These are phyloP conservation scores for Anastatus disparis DNA, from an alignment of 1,140 invertebrate genomes.

Conservation along the genomic window DNA sequence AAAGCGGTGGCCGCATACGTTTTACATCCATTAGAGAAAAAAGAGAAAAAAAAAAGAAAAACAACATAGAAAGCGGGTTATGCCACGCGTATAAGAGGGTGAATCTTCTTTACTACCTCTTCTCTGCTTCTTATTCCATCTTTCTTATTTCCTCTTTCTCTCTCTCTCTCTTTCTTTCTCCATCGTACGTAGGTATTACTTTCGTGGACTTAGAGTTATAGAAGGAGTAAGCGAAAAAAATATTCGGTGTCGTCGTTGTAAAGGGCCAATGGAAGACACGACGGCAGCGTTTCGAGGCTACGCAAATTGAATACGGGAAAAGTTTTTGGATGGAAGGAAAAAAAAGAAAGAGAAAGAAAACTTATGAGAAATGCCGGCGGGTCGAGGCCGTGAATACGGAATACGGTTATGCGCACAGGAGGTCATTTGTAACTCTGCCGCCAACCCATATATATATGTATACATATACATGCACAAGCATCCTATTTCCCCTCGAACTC, in stretches of 20 bases:
- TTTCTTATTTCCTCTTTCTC: neutral
- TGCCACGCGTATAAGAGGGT: neutral
- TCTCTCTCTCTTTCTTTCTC: neutral
- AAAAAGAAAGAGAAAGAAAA: no score
- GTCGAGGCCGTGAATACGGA: conserved; percentile 41
- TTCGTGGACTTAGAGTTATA: neutral
- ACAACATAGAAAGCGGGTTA: no score
- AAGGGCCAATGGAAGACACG: neutral
- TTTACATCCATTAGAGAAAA: conserved; percentile 44
- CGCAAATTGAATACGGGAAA: conserved; percentile 46
- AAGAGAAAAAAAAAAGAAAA: no score
- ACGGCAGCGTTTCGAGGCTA: neutral
- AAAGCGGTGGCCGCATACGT: conserved; percentile 39
- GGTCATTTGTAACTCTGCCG: conserved; percentile 37
- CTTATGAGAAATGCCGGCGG: conserved; percentile 40
- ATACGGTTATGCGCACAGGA: neutral
- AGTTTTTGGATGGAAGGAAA: conserved; percentile 33
- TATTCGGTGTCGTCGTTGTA: neutral
- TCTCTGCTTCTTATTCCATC: neutral
- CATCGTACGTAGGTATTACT: neutral
- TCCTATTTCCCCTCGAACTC: no score
- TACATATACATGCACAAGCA: neutral
- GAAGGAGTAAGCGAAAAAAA: conserved; percentile 1
- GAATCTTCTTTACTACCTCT: neutral
- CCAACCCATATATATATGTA: no score